Base-by-base conservation (phyloP, 2,888 invertebrate species). In the Meta bourneti region DNA sequence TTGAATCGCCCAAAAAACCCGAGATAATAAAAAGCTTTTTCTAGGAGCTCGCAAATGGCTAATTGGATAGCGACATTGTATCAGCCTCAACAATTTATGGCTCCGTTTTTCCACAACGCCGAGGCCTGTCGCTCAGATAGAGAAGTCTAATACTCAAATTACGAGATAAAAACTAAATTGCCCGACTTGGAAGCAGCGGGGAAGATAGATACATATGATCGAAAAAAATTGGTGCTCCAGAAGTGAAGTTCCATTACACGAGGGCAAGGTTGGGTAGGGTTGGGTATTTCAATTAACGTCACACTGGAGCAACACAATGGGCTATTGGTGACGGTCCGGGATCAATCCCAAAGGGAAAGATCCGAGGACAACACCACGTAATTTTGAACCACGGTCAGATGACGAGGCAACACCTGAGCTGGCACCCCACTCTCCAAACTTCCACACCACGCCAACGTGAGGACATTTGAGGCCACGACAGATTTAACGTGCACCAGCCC, bases 51-150 rank as follows among this genome's bases (percentile, higher is more conserved):
- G 51, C 81, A 81, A 71, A 69, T 7, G 61, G 13, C 70, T 81
- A 81, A 81, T 81, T 81, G 81, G 70, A 48, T 70, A 9, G 49
- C 16, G 69, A 81, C 69, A 81, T 81, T 71, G 81, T 81, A 81
- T 81, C 81, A 81, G 11, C 81, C 70, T 70, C 9, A 6, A 69
- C 70, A 81, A 81, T 81, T 81, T 81, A 71, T 48, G 81, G 61
- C 19, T 54, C 11, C 20, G 6, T 20, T 79, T 79, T 61, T 79
- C 79, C 20, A 6, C 11, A 69, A 48, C 81, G 69, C 54, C 6
- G 49, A 20, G 20, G 19, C 61, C 34, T 20, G 69, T 61, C 13
- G 34, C 19, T 20, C 79, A 79, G 79, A 79, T 61, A 79, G 61
- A 79, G 61, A 61, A 34, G 34, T 34, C 79, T 79, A 61, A 79